Evolutionary conservation across 2,888 invertebrate genomes (phyloP), one percentile per base, ranked within the genome.

Genomic region (Meiosimyza platycephala): DNA sequence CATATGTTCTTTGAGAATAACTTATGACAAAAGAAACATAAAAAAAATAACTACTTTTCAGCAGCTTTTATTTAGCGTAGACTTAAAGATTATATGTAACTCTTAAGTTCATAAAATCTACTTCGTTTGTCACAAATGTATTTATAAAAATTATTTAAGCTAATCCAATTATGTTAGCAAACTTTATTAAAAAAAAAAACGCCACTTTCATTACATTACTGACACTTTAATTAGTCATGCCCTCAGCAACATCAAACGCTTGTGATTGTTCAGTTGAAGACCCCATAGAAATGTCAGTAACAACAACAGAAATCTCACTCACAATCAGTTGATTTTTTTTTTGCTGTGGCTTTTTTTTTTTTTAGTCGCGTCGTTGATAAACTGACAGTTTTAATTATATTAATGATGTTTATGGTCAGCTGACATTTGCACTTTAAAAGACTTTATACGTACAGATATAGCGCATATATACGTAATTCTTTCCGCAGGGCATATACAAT

Each of bases 361-460:
- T 47, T 9, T 11, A 54, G 40, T 28, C n/a, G 57, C 62, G 59
- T 60, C 57, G 72, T 63, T 72, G 67, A 48, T 60, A 69, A 59
- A 84, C 81, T 81, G 83, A 80, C 83, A 83, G 79, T 80, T 84
- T 84, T 80, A 83, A 82, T 84, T 83, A 82, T 83, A 81, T 82
- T 81, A 82, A 80, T 84, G 81, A 80, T 84, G 79, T 78, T 79
- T 79, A 82, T 79, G 83, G 84, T 81, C 84, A 83, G 78, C 85
- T 84, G 84, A 82, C 85, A 83, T 82, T 84, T 84, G 84, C 82
- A 82, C 84, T 81, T 80, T 79, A 81, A 18, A 15, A 55, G 9
- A 40, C 9, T 9, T 40, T 18, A 12, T 18, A 22, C 6, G 55
- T 6, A 15, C 55, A 55, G 2, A 40, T 40, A 40, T 40, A 7